Base-by-base conservation (phyloP, 2,113 vertebrate genomes). In the Naja naja region DNA sequence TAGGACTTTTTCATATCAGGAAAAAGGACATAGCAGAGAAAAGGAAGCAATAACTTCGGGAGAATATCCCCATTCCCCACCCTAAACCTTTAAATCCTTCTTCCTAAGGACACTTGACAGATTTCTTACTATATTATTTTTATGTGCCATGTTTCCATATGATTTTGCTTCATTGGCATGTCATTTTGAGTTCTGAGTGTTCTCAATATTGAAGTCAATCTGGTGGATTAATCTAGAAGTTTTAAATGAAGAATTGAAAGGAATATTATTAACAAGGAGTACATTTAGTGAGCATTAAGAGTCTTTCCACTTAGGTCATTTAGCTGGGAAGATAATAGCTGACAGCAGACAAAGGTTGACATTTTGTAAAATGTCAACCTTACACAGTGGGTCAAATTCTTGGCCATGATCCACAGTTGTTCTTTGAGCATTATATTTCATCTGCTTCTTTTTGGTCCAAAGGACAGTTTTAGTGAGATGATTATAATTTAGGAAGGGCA, bases 401-500 rank as follows among this genome's bases (percentile, higher is more conserved):
- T 91, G 89, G 91, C n/a, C 16, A 18, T 53, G 16, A 54, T 85
- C 69, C 89, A 89, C 0, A 16, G 5, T 30, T 91, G 89, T 94
- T 45, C 60, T 91, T 92, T 85, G 34, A 58, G 60, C 39, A 91
- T 94, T 92, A 89, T 60, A 81, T 90, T 81, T 92, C 52, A 74
- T 58, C 89, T 16, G 1, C n/a, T 85, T 81, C 9, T 34, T 91
- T 88, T 27, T 25, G 25, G 39, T 89, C 39, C 27, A 91, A 85
- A 94, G 52, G 54, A 88, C 55, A 58, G 27, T 91, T 85, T 60
- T 85, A 88, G 12, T 52, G 45, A 43, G 54, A 88, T 9, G n/a
- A 74, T 92, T 64, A 53, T 60, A 34, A 85, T 91, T 85, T 88
- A 85, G 74, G 52, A 88, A 5, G 47, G 53, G 18, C 53, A 45